A percentile compares a stretch with the other conserved stretches of the same genome.
These are phyloP conservation scores for Ormyrus rosae DNA, from an alignment of 2,888 invertebrate genomes.

Conservation along the genomic window DNA sequence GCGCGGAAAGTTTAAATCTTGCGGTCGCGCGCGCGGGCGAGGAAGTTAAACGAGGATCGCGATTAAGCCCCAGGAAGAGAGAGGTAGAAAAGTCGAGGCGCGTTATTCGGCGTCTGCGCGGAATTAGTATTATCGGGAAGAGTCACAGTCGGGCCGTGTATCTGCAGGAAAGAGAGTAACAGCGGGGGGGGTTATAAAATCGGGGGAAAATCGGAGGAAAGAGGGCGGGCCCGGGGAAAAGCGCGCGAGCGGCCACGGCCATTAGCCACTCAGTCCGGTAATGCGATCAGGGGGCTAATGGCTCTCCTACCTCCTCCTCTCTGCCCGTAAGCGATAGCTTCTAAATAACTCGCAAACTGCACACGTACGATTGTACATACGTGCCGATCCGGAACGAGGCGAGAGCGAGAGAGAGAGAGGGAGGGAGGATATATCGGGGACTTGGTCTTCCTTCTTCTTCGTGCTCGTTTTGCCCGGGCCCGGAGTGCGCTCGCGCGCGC, in stretches of 20 bases:
- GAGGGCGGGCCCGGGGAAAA: constrained; percentile 46
- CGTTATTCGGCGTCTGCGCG: constrained; percentile 40
- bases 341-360: constrained; percentile 67
- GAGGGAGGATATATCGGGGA: constrained; percentile 62
- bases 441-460: constrained; percentile 45
- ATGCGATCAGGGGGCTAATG: constrained; percentile 69
- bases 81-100: constrained; percentile 47
- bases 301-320: constrained; percentile 49
- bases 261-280: constrained; percentile 65
- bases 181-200: constrained; percentile 38
- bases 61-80: constrained; percentile 35
- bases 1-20: constrained; percentile 30
- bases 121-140: constrained; percentile 55
- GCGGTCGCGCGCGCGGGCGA: not conserved
- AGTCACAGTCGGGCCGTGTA: constrained; percentile 48
- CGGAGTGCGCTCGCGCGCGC: not conserved
- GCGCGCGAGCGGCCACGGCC: constrained; percentile 55
- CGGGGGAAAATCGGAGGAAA: constrained; percentile 42
- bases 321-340: constrained; percentile 64
- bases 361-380: constrained; percentile 59
- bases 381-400: constrained; percentile 55
- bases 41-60: constrained; percentile 52
- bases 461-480: constrained; percentile 14
- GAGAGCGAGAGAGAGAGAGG: not conserved
- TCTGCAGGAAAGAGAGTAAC: constrained; percentile 38